Conservation (phyloP, 2,113 vertebrate genomes). For the Hemibagrus wyckioides region DNA sequence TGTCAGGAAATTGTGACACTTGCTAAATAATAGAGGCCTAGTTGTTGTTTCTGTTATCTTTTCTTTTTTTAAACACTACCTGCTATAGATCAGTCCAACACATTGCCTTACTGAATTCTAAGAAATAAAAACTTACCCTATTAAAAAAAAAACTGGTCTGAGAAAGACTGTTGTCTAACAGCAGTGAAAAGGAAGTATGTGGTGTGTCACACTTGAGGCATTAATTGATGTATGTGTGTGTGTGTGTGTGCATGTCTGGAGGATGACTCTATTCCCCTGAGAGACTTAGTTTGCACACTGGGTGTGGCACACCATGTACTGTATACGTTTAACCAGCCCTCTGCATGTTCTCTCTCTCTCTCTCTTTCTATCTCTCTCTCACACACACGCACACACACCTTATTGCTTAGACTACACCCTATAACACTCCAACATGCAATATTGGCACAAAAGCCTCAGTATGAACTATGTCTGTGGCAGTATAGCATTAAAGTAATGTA, state of each 20-base stretch:
- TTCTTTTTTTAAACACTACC: neutral
- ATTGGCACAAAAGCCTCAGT: neutral
- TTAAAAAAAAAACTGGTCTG: neutral
- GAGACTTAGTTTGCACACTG: slow-evolving; percentile 35
- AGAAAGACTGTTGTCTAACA: slow-evolving; percentile 31
- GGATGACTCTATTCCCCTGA: slow-evolving; percentile 39
- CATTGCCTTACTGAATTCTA: slow-evolving; percentile 1
- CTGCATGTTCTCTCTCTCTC: slow-evolving; percentile 13
- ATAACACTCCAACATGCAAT: neutral
- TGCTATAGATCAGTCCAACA: neutral
- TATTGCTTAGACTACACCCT: neutral
- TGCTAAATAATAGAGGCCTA: neutral
- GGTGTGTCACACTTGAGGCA: slow-evolving; percentile 37
- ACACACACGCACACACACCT: neutral
- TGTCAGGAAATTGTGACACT: neutral
- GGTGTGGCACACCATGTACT: slow-evolving; percentile 33
- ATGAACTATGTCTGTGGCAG: neutral
- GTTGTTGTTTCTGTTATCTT: neutral
- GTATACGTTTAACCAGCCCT: slow-evolving; percentile 27
- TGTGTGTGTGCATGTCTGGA: neutral
- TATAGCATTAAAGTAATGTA: neutral
- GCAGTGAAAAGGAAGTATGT: slow-evolving; percentile 41
- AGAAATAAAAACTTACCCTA: slow-evolving; percentile 11
- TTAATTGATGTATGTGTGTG: slow-evolving; percentile 28
- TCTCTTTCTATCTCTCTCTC: neutral